Evolutionary conservation across 2,113 vertebrate genomes (phyloP).

Genomic region (Notarius quadriscutis): DNA sequence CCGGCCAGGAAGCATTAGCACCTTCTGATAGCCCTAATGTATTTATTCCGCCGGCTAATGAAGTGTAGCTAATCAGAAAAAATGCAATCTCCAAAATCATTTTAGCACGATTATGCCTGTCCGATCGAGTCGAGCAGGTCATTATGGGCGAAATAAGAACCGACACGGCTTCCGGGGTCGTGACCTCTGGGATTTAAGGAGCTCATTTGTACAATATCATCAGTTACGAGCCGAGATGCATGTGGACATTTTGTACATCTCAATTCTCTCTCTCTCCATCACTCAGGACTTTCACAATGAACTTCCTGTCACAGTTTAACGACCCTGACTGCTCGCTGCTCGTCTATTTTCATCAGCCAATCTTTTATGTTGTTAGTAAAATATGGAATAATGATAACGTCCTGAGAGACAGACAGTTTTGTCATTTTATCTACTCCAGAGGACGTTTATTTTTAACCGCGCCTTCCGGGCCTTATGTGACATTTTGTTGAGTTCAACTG

Average conservation of each 20-base stretch:
- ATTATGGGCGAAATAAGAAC: conserved; percentile 58
- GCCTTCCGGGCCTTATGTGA: background rate
- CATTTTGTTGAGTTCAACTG: background rate
- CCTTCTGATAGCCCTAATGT: conserved; percentile 61
- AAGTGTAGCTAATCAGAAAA: conserved; percentile 67
- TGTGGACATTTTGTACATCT: background rate
- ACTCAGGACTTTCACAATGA: background rate
- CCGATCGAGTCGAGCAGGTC: conserved; percentile 58
- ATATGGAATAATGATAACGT: background rate
- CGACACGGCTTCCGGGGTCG: conserved; percentile 58
- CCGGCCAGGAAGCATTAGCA: conserved; percentile 49
- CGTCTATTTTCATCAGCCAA: conserved; percentile 8
- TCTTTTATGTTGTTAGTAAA: conserved; percentile 16
- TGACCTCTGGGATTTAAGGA: conserved; percentile 46
- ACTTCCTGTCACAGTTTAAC: conserved; percentile 9
- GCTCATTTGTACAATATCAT: background rate
- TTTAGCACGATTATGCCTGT: conserved; percentile 61
- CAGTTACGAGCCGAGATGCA: background rate
- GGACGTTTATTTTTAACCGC: conserved; percentile 25
- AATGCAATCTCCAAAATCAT: conserved; percentile 63
- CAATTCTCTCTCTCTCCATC: background rate
- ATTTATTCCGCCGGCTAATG: conserved; percentile 67
- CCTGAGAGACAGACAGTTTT: background rate
- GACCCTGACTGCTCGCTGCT: conserved; percentile 6
- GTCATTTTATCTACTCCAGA: conserved; percentile 8